phyloP scores from a whole-genome alignment of 2,113 vertebrate species.

The Plectropomus leopardus region DNA sequence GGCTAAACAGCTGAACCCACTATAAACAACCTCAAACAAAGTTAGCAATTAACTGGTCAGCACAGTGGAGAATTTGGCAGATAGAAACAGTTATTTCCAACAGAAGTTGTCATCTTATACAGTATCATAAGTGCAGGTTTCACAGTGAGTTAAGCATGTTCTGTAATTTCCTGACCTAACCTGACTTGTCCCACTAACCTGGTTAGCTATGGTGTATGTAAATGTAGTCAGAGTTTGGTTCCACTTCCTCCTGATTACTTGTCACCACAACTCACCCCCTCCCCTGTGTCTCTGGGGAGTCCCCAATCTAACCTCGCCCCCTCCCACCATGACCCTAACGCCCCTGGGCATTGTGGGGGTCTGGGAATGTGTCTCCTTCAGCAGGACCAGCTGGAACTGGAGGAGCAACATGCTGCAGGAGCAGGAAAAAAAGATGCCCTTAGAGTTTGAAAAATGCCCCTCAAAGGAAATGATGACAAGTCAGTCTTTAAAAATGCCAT shows the following conservation, averaged over 20 bases:
- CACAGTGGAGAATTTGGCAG: background rate
- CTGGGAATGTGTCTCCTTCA: slow-evolving; percentile 77
- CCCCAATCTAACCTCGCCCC: slow-evolving; percentile 22
- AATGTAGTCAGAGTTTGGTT: slow-evolving; percentile 30
- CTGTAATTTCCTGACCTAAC: background rate
- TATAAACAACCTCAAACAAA: too few species aligned
- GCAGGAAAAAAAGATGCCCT: slow-evolving; percentile 37
- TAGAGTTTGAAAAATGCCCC: slow-evolving; percentile 6
- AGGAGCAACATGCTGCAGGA: slow-evolving; percentile 42
- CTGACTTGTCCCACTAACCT: slow-evolving; percentile 6
- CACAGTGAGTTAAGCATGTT: background rate
- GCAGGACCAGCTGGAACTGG: slow-evolving; percentile 73
- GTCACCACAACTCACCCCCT: slow-evolving; percentile 25
- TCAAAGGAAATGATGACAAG: slow-evolving; percentile 4
- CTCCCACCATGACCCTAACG: slow-evolving; percentile 48
- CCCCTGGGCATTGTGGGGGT: slow-evolving; percentile 71
- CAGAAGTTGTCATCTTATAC: background rate
- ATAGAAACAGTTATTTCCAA: background rate
- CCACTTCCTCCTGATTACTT: background rate
- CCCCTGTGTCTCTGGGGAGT: slow-evolving; percentile 45
- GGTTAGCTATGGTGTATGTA: slow-evolving; percentile 9
- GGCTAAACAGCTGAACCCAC: too few species aligned
- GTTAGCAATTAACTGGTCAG: too few species aligned
- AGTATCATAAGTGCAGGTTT: background rate
- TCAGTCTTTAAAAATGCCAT: background rate